Base-by-base conservation (phyloP, 1,140 invertebrate species). In the Drosophila littoralis region DNA sequence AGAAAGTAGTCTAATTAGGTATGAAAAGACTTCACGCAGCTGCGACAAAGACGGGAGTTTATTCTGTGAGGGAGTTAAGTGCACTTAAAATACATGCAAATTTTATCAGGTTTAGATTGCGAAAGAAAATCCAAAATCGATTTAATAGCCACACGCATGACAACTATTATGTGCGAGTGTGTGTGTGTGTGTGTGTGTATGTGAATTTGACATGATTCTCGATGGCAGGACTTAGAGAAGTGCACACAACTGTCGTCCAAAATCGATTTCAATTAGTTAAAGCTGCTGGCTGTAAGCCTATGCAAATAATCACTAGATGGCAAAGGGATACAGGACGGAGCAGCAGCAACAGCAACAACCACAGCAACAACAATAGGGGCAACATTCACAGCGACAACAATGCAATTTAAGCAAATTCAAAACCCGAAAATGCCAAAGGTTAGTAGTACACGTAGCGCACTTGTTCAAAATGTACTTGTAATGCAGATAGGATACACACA, bases 191-290 rank as follows among this genome's bases (percentile, higher is more conserved):
- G 42, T 46, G n/a, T 35, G 40, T 60, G 22, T 35, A 6, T 46
- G 57, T 17, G 42, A 17, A 42, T 45, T 32, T 46, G 57, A 15
- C n/a, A 55, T 55, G 33, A 36, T 55, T 58, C 10, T 58, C 38
- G 17, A 33, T 32, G 46, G 32, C 40, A 59, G 64, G 12, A 22
- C 58, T 57, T 51, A 32, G 70, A 52, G 61, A 67, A 75, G 50
- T 42, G 28, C 58, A 38, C 17, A 13, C 59, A 61, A 51, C 35
- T 57, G 45, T 65, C 46, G 63, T 17, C 55, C 70, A 84, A 84
- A 84, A 84, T 84, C 81, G 75, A 84, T 84, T 84, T 84, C 81
- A 84, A 84, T 84, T 84, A 84, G 81, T 80, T 84, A 84, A 80
- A 77, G 77, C 77, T 83, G 66, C 72, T 60, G 60, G 75, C 59